Evolutionary conservation across 2,797 vertebrate genomes (phyloP).

Genomic region (Limosa lapponica): DNA sequence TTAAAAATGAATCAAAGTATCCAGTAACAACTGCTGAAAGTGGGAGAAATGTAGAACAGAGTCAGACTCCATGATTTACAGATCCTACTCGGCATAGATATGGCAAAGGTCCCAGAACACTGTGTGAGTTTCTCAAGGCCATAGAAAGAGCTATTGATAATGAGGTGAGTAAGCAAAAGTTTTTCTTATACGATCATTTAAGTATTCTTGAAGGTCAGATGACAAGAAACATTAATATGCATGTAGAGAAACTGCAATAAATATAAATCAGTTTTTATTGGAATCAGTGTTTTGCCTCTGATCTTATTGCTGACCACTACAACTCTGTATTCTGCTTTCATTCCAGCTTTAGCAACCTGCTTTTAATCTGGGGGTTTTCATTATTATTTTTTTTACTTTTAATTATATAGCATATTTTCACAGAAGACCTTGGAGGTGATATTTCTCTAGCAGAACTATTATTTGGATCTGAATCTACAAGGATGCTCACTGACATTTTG

Average conservation of each 20-base stretch:
- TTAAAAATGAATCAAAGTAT: neutral
- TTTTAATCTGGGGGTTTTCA: neutral
- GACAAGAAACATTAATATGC: neutral
- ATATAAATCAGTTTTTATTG: neutral
- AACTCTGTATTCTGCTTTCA: neutral
- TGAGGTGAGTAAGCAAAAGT: neutral
- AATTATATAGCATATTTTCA: neutral
- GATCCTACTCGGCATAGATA: neutral
- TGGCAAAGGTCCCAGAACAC: slow-evolving; percentile 35
- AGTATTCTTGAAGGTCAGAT: neutral
- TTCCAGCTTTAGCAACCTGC: neutral
- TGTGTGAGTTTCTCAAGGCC: neutral
- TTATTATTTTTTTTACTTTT: neutral
- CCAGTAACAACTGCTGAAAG: neutral
- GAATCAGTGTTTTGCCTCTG: neutral
- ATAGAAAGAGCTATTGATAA: neutral
- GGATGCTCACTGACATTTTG: neutral
- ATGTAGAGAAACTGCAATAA: neutral
- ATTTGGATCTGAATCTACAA: neutral
- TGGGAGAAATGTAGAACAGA: neutral
- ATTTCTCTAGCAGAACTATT: neutral
- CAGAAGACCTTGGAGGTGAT: neutral
- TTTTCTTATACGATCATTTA: neutral
- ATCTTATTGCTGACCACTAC: neutral
- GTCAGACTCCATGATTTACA: neutral